Evolutionary conservation across 2,797 vertebrate genomes (phyloP).

Genomic region (Tenualosa thibaudeaui): DNA sequence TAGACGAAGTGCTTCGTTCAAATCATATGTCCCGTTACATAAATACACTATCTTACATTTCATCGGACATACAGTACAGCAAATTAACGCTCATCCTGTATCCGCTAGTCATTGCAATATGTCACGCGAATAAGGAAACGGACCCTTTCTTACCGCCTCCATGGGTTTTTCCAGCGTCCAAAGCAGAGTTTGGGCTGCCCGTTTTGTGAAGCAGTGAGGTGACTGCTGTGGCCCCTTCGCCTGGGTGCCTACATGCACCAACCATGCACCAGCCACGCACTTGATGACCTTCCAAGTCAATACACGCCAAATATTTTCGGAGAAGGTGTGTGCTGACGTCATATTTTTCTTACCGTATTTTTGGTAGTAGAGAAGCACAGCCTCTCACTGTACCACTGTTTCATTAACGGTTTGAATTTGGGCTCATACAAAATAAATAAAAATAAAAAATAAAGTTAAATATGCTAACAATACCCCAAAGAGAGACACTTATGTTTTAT

Average conservation of each 20-base stretch:
- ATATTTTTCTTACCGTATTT: slow-evolving; percentile 47
- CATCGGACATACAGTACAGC: not conserved
- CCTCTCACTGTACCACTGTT: too few relatives aligned
- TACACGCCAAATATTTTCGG: slow-evolving; percentile 32
- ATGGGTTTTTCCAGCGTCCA: not conserved
- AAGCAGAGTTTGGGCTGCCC: not conserved
- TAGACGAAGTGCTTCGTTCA: not conserved
- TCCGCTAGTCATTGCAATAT: not conserved
- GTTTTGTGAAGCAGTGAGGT: not conserved
- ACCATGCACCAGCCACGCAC: slow-evolving; percentile 41
- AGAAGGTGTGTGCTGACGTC: slow-evolving; percentile 66
- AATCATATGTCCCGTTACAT: not conserved
- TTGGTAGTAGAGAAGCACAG: not conserved
- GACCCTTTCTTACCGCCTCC: not conserved
- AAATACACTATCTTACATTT: not conserved
- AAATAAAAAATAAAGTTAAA: not conserved
- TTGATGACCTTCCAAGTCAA: slow-evolving; percentile 62
- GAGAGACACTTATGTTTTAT: not conserved
- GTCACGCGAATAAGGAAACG: slow-evolving; percentile 5
- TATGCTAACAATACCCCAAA: not conserved
- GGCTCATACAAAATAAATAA: not conserved
- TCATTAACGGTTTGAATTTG: too few relatives aligned
- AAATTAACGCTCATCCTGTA: not conserved
- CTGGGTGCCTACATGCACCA: slow-evolving; percentile 30
- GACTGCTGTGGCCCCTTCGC: not conserved